Conservation (phyloP, 2,888 invertebrate species). For the Pogonocherus hispidulus region DNA sequence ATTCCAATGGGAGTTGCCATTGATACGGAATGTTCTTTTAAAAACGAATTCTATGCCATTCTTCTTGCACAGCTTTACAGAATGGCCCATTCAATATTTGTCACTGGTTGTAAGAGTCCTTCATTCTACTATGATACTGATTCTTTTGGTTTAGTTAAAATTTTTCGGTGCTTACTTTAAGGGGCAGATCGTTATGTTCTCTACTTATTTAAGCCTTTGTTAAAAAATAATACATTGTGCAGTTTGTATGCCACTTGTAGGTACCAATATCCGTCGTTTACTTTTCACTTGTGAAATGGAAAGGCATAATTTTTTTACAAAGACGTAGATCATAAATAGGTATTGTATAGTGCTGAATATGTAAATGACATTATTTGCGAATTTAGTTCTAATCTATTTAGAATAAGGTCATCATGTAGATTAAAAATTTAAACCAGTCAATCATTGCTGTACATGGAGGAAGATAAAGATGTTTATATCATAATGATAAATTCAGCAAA, state of each 20-base stretch:
- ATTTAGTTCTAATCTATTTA: no score
- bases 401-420: no score
- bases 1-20: conserved; percentile 66
- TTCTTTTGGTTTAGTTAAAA: conserved; percentile 51
- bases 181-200: conserved; percentile 33
- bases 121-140: conserved; percentile 35
- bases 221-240: conserved; percentile 15
- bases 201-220: conserved; percentile 34
- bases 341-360: no score
- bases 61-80: conserved; percentile 44
- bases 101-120: conserved; percentile 49
- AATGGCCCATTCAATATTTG: conserved; percentile 61
- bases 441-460: no score
- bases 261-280: conserved; percentile 3
- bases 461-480: no score
- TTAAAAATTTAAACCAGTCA: no score
- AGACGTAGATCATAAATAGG: no score
- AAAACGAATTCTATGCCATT: conserved; percentile 55
- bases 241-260: conserved; percentile 22
- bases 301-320: not conserved
- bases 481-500: no score
- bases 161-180: conserved; percentile 55
- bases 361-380: no score
- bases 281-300: not conserved
- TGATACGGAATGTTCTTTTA: conserved; percentile 67